A percentile compares a stretch with the other conserved stretches of the same genome.
Evolutionary conservation across 2,888 invertebrate genomes (phyloP).

Genomic region (Tenthredo distinguenda): DNA sequence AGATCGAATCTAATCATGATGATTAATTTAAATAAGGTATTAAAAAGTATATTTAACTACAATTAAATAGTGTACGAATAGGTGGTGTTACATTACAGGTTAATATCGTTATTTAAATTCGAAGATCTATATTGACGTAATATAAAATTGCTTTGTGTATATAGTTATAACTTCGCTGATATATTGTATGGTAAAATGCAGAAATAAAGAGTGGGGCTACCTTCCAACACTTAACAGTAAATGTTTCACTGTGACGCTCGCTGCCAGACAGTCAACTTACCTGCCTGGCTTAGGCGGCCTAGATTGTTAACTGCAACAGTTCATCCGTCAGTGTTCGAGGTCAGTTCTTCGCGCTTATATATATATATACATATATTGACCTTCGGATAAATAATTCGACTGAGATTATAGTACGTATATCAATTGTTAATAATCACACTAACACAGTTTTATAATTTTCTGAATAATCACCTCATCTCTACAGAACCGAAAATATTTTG

Average conservation of each 20-base stretch:
- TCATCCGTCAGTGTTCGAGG: neutral
- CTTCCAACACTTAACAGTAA: neutral
- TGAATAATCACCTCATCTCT: neutral
- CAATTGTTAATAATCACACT: neutral
- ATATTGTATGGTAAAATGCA: neutral
- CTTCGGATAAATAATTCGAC: neutral
- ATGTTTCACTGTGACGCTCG: conserved; percentile 1
- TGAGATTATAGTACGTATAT: neutral
- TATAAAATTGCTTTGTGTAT: neutral
- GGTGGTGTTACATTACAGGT: neutral
- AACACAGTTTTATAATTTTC: neutral
- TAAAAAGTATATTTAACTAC: neutral
- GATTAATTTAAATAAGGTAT: neutral
- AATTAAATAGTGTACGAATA: neutral
- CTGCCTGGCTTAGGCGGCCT: neutral
- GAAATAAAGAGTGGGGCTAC: conserved; percentile 17
- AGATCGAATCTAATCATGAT: neutral
- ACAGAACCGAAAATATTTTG: neutral
- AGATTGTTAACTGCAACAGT: neutral
- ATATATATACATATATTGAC: neutral
- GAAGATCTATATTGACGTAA: neutral
- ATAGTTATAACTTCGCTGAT: neutral
- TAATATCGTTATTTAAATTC: neutral
- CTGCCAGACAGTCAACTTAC: conserved; percentile 18
- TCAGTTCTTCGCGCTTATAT: neutral